Evolutionary conservation across 2,888 invertebrate species (phyloP).

Genomic region (Eudemis profundana): DNA sequence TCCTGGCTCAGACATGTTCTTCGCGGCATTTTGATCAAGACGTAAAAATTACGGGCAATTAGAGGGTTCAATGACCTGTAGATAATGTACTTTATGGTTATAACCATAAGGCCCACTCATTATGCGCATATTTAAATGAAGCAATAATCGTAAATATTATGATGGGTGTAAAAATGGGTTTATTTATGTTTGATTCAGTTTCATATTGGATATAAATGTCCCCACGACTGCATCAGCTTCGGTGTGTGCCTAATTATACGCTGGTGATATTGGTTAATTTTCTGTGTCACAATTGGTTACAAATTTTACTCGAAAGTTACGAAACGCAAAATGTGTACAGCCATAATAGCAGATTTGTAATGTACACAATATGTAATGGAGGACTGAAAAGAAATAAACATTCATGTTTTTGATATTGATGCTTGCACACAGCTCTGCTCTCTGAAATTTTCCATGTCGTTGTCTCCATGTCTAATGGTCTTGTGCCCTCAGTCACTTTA

Average conservation of each 20-base stretch:
- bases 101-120: background rate
- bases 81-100: constrained; percentile 40
- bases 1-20: constrained; percentile 53
- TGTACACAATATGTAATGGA: too few relatives aligned
- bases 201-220: background rate
- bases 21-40: constrained; percentile 63
- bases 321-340: too few relatives aligned
- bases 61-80: constrained; percentile 62
- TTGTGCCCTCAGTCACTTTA: too few relatives aligned
- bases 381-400: too few relatives aligned
- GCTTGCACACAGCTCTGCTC: too few relatives aligned
- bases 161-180: constrained; percentile 7
- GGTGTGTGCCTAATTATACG: background rate
- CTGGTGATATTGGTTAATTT: too few relatives aligned
- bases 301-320: too few relatives aligned
- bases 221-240: background rate
- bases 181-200: constrained; percentile 16
- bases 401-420: too few relatives aligned
- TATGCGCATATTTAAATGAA: constrained; percentile 21
- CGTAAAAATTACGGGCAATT: constrained; percentile 75
- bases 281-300: too few relatives aligned
- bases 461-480: too few relatives aligned
- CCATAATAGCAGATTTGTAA: too few relatives aligned
- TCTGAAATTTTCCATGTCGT: too few relatives aligned
- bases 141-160: constrained; percentile 16